These are phyloP conservation scores for Arizona elegans DNA, from an alignment of 2,113 vertebrate genomes.

Conservation along the genomic window DNA sequence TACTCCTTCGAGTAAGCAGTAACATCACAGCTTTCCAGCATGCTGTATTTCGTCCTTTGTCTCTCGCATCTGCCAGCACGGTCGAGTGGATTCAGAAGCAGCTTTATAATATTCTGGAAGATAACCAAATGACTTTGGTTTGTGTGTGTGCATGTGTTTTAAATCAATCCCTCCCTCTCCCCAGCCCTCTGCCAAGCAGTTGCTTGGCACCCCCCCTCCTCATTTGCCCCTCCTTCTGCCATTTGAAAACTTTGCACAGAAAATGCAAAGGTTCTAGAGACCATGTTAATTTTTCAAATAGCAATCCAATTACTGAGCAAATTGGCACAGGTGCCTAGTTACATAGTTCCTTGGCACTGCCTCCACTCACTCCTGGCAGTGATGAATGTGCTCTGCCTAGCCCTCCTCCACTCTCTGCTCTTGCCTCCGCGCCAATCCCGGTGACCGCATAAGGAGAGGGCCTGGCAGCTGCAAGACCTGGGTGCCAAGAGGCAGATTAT, in stretches of 20 bases:
- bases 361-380: conserved; percentile 53
- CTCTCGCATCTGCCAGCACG: neutral
- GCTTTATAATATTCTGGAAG: conserved; percentile 1
- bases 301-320: conserved; percentile 69
- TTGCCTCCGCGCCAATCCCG: conserved; percentile 57
- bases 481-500: conserved; percentile 67
- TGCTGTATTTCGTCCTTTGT: conserved; percentile 32
- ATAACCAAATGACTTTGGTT: conserved; percentile 23
- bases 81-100: conserved; percentile 29
- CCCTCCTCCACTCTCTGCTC: conserved; percentile 56
- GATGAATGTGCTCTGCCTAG: conserved; percentile 63
- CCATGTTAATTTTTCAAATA: conserved; percentile 70
- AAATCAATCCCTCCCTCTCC: conserved; percentile 20
- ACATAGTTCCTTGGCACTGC: conserved; percentile 70
- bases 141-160: conserved; percentile 10
- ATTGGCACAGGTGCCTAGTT: conserved; percentile 69
- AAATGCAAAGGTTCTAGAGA: conserved; percentile 43
- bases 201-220: neutral
- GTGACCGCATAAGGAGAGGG: conserved; percentile 64
- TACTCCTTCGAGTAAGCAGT: conserved; percentile 41
- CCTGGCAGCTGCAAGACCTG: conserved; percentile 66
- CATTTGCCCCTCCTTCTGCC: conserved; percentile 24
- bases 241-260: conserved; percentile 15
- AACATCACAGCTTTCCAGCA: neutral
- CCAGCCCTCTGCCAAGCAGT: conserved; percentile 34